Base-by-base conservation (phyloP, 2,888 invertebrate species). In the Pyrochroa serraticornis region DNA sequence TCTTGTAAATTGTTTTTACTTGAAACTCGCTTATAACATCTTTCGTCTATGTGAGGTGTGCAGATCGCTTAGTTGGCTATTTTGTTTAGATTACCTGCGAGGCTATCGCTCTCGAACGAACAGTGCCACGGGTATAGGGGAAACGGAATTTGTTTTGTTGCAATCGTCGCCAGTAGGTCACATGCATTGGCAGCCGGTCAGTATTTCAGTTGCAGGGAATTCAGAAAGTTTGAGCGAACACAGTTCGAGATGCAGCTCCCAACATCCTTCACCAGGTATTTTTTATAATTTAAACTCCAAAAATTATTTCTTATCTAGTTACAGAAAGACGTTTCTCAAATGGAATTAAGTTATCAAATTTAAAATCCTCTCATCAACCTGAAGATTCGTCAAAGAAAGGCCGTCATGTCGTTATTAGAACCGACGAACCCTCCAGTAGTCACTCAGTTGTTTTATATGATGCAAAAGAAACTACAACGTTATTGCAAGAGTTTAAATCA, bases 141-240 rank as follows among this genome's bases (percentile, higher is more conserved):
- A 84, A 64, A 83, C 83, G 22, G 83, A 84, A 66, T 83, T 81
- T 68, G 82, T 84, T 54, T 72, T 84, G 42, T 78, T 84, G 50
- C 83, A 83, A 71, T 77, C 83, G 1, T 83, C 82, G 42, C 83
- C 83, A 8, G 72, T 82, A 38, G 78, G 77, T 54, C 74, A 73
- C 62, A 73, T 74, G 71, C 82, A 81, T 58, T 84, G 84, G 83
- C 79, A 82, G 42, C 83, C 83, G 7, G 71, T 78, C 43, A 70
- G 75, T 62, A 74, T 77, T 42, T 71, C 74, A 7, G 73, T 82
- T 6, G 76, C 75, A 44, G 81, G 81, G 31, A 78, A 79, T 32
- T 72, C 76, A 0, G 80, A 77, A 48, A 75, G 75, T 22, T 72
- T 75, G 22, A 82, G 82, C 62, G 78, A 78, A 49, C 77, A 79